Evolutionary conservation across 2,113 vertebrate genomes (phyloP).

Genomic region (Phoxinus phoxinus): DNA sequence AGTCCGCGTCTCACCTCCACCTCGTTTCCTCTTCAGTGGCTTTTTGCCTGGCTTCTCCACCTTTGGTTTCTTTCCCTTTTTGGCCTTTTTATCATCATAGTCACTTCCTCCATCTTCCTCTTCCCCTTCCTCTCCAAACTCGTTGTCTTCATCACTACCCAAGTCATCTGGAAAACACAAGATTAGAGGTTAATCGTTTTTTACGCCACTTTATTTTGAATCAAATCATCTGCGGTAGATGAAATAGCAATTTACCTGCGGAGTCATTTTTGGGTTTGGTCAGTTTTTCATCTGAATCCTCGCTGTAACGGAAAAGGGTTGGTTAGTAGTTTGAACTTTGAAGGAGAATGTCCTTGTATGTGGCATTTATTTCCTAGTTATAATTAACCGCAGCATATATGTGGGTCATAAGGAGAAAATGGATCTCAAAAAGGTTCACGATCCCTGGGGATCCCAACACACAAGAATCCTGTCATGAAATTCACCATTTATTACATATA

Average conservation of each 20-base stretch:
- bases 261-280: conserved; percentile 96
- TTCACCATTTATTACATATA: neutral
- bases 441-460: neutral
- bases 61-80: conserved; percentile 86
- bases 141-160: conserved; percentile 85
- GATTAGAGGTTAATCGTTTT: neutral
- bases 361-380: conserved; percentile 17
- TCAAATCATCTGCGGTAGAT: neutral
- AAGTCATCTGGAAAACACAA: conserved; percentile 80
- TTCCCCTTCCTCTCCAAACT: conserved; percentile 81
- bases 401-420: conserved; percentile 37
- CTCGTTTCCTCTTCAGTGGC: conserved; percentile 84
- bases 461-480: neutral
- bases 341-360: neutral
- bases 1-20: conserved; percentile 73
- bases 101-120: conserved; percentile 86
- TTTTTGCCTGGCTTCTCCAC: conserved; percentile 81
- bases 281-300: conserved; percentile 96
- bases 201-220: no score
- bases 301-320: conserved; percentile 74
- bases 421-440: conserved; percentile 11
- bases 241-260: conserved; percentile 80
- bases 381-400: conserved; percentile 40
- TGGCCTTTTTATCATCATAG: conserved; percentile 86
- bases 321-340: conserved; percentile 9